Evolutionary conservation across 2,797 vertebrate species (phyloP).

Genomic region (Sciaenops ocellatus): DNA sequence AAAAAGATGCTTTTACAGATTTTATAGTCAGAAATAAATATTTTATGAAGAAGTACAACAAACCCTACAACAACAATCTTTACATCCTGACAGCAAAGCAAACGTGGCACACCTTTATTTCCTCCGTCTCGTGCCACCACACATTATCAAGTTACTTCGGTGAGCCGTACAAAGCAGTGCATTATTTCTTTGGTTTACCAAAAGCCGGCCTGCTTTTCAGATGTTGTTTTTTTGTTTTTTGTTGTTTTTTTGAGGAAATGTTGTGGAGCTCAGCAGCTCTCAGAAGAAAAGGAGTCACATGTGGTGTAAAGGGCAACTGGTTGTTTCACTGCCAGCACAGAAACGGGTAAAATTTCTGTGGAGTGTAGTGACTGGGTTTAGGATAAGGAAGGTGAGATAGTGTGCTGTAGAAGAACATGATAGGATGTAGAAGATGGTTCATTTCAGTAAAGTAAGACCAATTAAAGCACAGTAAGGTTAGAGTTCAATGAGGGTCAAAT

Average conservation of each 20-base stretch:
- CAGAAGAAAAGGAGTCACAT: not conserved
- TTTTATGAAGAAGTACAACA: not conserved
- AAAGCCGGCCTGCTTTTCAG: not conserved
- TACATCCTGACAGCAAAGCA: not conserved
- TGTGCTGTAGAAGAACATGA: not conserved
- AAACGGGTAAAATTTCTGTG: not conserved
- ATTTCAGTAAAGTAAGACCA: conserved; percentile 3
- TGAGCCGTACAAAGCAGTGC: not conserved
- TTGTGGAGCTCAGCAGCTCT: not conserved
- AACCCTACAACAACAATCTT: not conserved
- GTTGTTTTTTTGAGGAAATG: not conserved
- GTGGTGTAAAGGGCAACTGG: not conserved
- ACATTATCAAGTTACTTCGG: not conserved
- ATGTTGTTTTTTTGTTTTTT: not conserved
- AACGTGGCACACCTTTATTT: not conserved
- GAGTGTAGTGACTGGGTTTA: not conserved
- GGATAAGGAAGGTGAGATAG: not conserved
- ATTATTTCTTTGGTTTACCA: not conserved
- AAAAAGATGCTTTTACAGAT: not conserved
- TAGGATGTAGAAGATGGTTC: not conserved
- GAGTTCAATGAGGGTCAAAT: not conserved
- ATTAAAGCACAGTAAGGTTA: conserved; percentile 5
- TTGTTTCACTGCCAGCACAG: not conserved
- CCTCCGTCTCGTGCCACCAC: not conserved
- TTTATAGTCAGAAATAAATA: not conserved